These are phyloP conservation scores for Telmatherina bonti DNA, from an alignment of 2,797 vertebrate genomes.

Conservation along the genomic window DNA sequence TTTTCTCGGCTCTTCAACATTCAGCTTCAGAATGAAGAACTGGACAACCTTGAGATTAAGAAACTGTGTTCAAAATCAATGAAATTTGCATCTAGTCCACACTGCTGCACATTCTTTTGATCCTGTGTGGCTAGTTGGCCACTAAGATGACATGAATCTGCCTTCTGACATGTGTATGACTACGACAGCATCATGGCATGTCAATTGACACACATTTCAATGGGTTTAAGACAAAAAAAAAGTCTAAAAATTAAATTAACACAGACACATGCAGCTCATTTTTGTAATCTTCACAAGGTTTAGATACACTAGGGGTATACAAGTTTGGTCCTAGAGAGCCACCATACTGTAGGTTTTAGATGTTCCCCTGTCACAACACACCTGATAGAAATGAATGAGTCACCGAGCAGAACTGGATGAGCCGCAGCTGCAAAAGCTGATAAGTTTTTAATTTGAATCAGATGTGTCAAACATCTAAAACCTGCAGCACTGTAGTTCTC, in stretches of 20 bases:
- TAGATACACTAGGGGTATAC: too few relatives aligned
- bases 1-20: not conserved
- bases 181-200: not conserved
- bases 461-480: too few relatives aligned
- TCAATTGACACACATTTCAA: not conserved
- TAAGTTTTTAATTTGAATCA: too few relatives aligned
- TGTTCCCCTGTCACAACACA: too few relatives aligned
- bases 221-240: not conserved
- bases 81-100: not conserved
- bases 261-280: not conserved
- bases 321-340: too few relatives aligned
- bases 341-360: too few relatives aligned
- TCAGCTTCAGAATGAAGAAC: not conserved
- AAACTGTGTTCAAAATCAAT: not conserved
- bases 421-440: too few relatives aligned
- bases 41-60: not conserved
- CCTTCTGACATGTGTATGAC: not conserved
- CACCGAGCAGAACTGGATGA: too few relatives aligned
- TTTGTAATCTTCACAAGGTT: too few relatives aligned
- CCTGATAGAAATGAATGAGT: too few relatives aligned
- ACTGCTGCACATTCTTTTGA: not conserved
- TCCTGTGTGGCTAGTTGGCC: not conserved
- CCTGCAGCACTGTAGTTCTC: too few relatives aligned
- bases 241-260: not conserved
- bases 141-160: not conserved